Base-by-base conservation (phyloP, 2,888 invertebrate genomes). In the Trachelus tabidus region DNA sequence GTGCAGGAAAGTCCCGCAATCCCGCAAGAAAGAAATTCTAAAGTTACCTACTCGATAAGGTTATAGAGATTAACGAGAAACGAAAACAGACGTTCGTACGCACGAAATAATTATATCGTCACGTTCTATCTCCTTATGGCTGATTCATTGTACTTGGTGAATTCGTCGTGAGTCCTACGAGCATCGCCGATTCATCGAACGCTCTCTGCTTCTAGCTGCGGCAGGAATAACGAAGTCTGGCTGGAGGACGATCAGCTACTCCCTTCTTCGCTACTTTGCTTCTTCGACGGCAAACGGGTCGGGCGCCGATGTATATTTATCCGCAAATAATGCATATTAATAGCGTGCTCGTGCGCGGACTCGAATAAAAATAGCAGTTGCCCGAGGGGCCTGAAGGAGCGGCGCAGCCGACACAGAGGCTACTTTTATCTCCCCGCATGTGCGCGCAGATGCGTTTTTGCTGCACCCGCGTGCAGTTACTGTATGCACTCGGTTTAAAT, bases 301-400 rank as follows among this genome's bases (percentile, higher is more conserved):
- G 71, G 31, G 15, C 71, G 71, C 31, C 75, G 78, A 73, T 34
- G 76, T 34, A 81, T 80, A 82, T 83, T 81, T 80, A 81, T 81
- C 80, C 80, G 77, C 81, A 79, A 83, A 85, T 83, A 83, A 85
- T 84, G 84, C 83, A 84, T 85, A 84, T 84, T 83, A 84, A 84
- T 84, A 82, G 75, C 68, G 40, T 71, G 76, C 34, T 35, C 69
- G 40, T 69, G 68, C 76, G 73, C 56, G 69, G 73, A 68, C 40
- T 35, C 40, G 75, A 79, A 73, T 37, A 80, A 82, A 81, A 81
- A 80, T 76, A 76, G 76, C 75, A 35, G 73, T 34, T 37, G 76
- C 73, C 33, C 34, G 69, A 78, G 75, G 76, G 35, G 74, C 12
- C 30, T 15, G 31, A 78, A 73, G 74, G n/a, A 34, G 23, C 30